Evolutionary conservation across 2,888 invertebrate genomes (phyloP), one percentile per base, ranked within the genome.

Genomic region (Lissonota sp.): DNA sequence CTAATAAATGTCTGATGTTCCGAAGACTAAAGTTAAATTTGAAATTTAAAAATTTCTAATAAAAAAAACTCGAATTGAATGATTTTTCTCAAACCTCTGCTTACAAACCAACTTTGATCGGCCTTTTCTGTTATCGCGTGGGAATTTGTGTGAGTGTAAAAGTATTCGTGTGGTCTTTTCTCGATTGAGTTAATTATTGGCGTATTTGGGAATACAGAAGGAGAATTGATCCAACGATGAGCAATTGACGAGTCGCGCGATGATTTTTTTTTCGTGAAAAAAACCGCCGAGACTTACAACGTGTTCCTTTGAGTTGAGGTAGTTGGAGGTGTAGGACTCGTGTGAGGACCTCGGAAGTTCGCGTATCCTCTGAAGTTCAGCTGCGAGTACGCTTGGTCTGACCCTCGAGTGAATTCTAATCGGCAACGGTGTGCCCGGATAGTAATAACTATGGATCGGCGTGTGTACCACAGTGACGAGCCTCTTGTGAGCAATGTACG

Each of bases 271-370:
- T 12, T 14, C 4, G 16, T 6, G 14, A 1, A 4, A 4, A 44
- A 16, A 0, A 40, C 39, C 49, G 64, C 51, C 42, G 75, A 72
- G 80, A 92, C 92, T 92, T 91, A 92, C 92, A 85, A 89, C 90
- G 93, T 94, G 94, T 93, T 97, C 97, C 95, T 95, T 95, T 86
- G 97, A 96, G 93, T 96, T 96, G 93, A 96, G 96, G 93, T 95
- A 97, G 91, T 96, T 95, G 87, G 96, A 96, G 85, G 95, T 94
- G 87, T 96, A 91, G 74, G 92, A 92, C 39, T 83, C 77, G 78
- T 79, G 86, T 40, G 90, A 88, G 8, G 91, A 87, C 83, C 92
- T 91, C 60, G 87, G 87, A 79, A 90, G 87, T 84, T 91, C 87
- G 80, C 91, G 90, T 92, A 92, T 92, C 89, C 92, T 92, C 87